Base-by-base conservation (phyloP, 1,140 invertebrate genomes). In the Reticulitermes speratus region DNA sequence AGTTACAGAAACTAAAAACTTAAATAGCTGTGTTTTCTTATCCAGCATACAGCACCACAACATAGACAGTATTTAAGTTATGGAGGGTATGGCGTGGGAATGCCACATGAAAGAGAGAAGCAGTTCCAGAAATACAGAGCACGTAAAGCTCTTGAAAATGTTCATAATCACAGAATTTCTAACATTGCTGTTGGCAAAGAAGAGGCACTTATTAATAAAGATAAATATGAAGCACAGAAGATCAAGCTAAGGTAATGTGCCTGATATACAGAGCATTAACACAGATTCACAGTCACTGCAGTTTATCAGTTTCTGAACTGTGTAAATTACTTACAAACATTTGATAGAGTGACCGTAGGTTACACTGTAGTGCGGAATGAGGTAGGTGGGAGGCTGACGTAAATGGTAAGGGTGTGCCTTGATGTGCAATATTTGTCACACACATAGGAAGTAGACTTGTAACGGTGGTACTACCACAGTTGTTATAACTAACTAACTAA, bases 31-130 rank as follows among this genome's bases (percentile, higher is more conserved):
- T 8, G 3, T 44, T 23, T 88, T 88, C 65, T 87, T 89, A 89
- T 91, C 86, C 88, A 96, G 93, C 96, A 97, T 89, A 97, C 95
- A 87, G 96, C 96, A 32, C 96, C 97, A 1, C 97, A 98, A 90
- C 97, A 98, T 90, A 93, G 97, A 48, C 96, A 97, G 89, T 98
- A 96, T 90, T 91, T 98, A 75, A 95, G 92, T 86, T 96, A 94
- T 90, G 96, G 96, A 88, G 96, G 96, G 38, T 90, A 96, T 21
- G 97, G 97, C 1, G 90, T 93, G 85, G 97, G 97, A 0, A 96
- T 95, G 14, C 96, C 95, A 1, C 94, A 92, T 84, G 95, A 97
- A 90, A 91, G 97, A 85, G 92, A 97, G 88, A 95, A 94, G 87
- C 95, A 97, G 88, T 96, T 95, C 90, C 90, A 93, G 23, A 94